Percentiles rank a stretch among this genome's conserved stretches.
Evolutionary conservation across 1,140 invertebrate species (phyloP).

Genomic region (Lasioglossum baleicum): DNA sequence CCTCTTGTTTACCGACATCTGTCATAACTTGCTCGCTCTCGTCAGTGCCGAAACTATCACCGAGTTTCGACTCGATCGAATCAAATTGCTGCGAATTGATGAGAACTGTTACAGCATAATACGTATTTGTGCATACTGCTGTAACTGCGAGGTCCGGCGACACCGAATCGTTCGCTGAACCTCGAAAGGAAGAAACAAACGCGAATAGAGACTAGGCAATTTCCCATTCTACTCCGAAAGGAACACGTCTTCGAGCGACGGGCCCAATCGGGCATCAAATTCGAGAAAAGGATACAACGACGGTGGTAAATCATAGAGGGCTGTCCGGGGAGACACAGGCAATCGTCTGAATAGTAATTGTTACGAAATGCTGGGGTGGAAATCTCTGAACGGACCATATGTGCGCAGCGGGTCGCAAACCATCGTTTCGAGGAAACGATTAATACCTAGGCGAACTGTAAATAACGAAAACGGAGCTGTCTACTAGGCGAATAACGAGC

Average conservation of each 20-base stretch:
- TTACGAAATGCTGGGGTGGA: constrained; percentile 63
- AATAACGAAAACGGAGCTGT: constrained; percentile 22
- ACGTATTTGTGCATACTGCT: too few relatives aligned
- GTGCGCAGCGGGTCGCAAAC: constrained; percentile 70
- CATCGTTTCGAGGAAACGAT: constrained; percentile 64
- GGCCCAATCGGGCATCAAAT: constrained; percentile 12
- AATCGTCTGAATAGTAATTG: constrained; percentile 69
- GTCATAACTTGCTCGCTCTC: constrained; percentile 69
- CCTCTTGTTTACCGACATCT: constrained; percentile 77
- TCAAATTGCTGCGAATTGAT: background rate
- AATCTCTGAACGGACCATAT: constrained; percentile 74
- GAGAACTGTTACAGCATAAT: too few relatives aligned
- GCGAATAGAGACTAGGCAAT: background rate
- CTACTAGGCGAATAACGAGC: background rate
- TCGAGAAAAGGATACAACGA: constrained; percentile 63
- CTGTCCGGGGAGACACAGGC: constrained; percentile 33
- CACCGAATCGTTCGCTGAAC: background rate
- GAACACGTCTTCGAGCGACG: background rate
- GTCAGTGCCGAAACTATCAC: background rate
- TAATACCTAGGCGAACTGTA: constrained; percentile 61
- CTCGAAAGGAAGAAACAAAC: background rate
- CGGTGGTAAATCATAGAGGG: constrained; percentile 66
- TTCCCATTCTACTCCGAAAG: too few relatives aligned
- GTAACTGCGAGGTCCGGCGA: too few relatives aligned
- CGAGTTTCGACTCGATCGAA: constrained; percentile 21